Conservation (phyloP, 92 coral and sea anemone species). For the Epizoanthus rinbou region DNA sequence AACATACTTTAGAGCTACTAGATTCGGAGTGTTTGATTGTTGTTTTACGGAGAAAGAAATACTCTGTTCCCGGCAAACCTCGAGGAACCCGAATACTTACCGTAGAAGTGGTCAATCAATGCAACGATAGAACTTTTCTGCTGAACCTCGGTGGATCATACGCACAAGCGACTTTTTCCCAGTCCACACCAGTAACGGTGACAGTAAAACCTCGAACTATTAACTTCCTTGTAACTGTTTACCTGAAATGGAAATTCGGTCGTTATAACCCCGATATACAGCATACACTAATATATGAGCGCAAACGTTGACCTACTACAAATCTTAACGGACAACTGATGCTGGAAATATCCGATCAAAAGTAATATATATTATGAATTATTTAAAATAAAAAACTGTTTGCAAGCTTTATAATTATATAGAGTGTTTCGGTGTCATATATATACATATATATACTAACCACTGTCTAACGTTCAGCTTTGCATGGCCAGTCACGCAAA, state of each 20-base stretch:
- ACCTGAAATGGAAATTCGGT: slow-evolving; percentile 86
- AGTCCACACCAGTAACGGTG: slow-evolving; percentile 60
- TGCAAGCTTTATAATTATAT: no score
- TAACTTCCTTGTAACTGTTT: slow-evolving; percentile 66
- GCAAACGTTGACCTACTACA: no score
- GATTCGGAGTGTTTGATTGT: slow-evolving; percentile 64
- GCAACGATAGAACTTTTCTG: slow-evolving; percentile 48
- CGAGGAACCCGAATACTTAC: slow-evolving; percentile 65
- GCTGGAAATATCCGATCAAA: no score
- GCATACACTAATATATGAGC: neutral
- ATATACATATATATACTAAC: no score
- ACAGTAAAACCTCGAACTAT: slow-evolving; percentile 69
- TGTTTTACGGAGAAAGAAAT: slow-evolving; percentile 50
- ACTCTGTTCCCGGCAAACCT: slow-evolving; percentile 41
- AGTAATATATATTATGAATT: no score
- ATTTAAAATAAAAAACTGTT: no score
- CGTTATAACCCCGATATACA: slow-evolving; percentile 64
- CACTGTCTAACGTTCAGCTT: no score
- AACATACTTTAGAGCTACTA: slow-evolving; percentile 44
- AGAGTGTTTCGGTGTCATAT: no score
- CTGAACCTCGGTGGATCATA: slow-evolving; percentile 68
- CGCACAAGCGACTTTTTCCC: slow-evolving; percentile 60
- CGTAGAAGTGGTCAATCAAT: slow-evolving; percentile 72
- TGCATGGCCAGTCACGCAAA: no score
- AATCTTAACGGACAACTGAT: no score